These are phyloP conservation scores for Polydrusus tereticollis DNA, from an alignment of 2,888 invertebrate species.

Conservation along the genomic window DNA sequence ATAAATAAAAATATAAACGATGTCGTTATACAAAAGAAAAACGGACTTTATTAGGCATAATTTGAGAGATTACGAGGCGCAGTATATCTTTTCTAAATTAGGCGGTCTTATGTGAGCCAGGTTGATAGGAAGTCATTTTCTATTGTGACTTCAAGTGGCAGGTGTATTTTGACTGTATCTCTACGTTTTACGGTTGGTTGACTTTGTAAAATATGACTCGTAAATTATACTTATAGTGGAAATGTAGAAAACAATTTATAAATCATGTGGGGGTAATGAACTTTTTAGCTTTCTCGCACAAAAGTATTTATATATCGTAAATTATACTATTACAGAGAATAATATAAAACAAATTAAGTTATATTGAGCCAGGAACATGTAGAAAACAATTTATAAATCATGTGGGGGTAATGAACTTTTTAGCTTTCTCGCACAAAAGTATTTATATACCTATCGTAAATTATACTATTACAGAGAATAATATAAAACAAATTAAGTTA, in stretches of 20 bases:
- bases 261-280: too few species aligned
- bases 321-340: too few species aligned
- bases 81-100: constrained; percentile 33
- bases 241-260: not conserved
- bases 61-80: constrained; percentile 31
- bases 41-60: constrained; percentile 27
- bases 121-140: constrained; percentile 23
- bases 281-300: too few species aligned
- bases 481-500: too few species aligned
- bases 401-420: too few species aligned
- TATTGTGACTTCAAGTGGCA: constrained; percentile 23
- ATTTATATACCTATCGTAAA: too few species aligned
- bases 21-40: constrained; percentile 24
- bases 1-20: constrained; percentile 36
- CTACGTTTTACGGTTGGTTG: constrained; percentile 3
- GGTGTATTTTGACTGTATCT: constrained; percentile 20
- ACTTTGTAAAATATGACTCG: not conserved
- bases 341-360: too few species aligned
- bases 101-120: constrained; percentile 8
- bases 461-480: too few species aligned
- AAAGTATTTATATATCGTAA: too few species aligned
- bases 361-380: too few species aligned
- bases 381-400: not conserved
- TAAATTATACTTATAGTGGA: not conserved
- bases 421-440: too few species aligned